Percentiles rank a stretch among this genome's conserved stretches.
phyloP scores from a whole-genome alignment of 1,140 invertebrate genomes.

The Cydia amplana region DNA sequence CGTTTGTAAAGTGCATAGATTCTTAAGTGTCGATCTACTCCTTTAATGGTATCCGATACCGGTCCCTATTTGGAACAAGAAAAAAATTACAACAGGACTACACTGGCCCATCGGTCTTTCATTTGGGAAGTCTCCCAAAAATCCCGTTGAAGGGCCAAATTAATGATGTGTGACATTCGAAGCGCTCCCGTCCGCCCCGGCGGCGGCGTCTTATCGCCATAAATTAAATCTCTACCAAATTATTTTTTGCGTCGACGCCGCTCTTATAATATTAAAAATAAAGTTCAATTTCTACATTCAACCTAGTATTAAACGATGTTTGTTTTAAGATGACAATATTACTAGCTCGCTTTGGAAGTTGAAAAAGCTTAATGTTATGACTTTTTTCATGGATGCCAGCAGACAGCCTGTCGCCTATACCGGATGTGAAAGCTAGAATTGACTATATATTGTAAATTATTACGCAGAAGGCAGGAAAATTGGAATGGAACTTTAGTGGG shows the following conservation, averaged over 20 bases:
- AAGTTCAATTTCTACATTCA: conserved; percentile 15
- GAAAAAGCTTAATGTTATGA: conserved; percentile 36
- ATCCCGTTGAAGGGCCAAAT: conserved; percentile 51
- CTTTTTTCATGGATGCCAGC: conserved; percentile 47
- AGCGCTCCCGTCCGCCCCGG: conserved; percentile 63
- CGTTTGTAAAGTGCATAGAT: no score
- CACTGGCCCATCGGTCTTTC: background rate
- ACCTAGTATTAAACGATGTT: conserved; percentile 36
- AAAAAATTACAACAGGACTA: background rate
- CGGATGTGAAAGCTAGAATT: conserved; percentile 46
- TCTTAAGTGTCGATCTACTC: no score
- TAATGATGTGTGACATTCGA: conserved; percentile 69
- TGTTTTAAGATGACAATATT: conserved; percentile 47
- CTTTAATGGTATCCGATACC: background rate
- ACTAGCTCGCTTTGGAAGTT: conserved; percentile 43
- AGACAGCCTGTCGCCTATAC: conserved; percentile 65
- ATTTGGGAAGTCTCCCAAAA: conserved; percentile 32
- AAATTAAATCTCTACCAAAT: conserved; percentile 50
- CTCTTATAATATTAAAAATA: conserved; percentile 30
- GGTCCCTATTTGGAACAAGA: background rate
- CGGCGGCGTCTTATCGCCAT: conserved; percentile 47
- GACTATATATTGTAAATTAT: conserved; percentile 26
- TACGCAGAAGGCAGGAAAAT: no score
- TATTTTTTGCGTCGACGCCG: background rate
- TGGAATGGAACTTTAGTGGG: no score